Base-by-base conservation (phyloP, 2,888 invertebrate species). In the Hermodice carunculata region DNA sequence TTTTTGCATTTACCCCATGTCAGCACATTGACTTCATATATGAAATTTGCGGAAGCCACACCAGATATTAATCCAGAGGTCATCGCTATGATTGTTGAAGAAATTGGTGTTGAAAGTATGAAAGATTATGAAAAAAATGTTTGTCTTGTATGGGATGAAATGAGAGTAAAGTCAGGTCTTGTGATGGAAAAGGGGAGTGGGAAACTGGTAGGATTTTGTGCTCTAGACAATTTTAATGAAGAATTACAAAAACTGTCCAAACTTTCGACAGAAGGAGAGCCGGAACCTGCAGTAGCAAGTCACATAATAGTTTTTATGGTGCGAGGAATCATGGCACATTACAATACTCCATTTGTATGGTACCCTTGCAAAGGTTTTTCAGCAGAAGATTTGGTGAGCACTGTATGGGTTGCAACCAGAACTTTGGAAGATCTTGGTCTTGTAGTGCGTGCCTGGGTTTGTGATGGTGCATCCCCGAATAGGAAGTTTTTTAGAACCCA, bases 231-330 rank as follows among this genome's bases (percentile, higher is more conserved):
- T 14, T 28, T 31, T 22, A 46, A 44, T 46, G 44, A 46, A 14
- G 44, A 46, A 24, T 48, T 58, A 31, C 14, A 6, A 17, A 44
- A 58, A 19, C 48, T 58, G 5, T 26, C 24, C 11, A 3, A 3
- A 14, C n/a, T 4, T 6, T 11, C 32, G 6, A 28, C 4, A 11
- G 28, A 28, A 8, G 22, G 6, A 24, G 29, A 26, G 8, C 8
- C 14, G 14, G 11, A 43, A 26, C 24, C 22, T 26, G 51, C 22
- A 11, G 4, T 56, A 6, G 42, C 40, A 22, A 56, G n/a, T 19
- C 40, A 43, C 28, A 19, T 56, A 8, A 42, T 56, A n/a, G 56
- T 56, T 6, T 34, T 56, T 19, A 56, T 56, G 56, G 56, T 56
- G 8, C 40, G 56, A 14, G 56, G 56, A 19, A 56, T 56, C 5